A percentile compares a stretch with the other conserved stretches of the same genome.
Evolutionary conservation across 2,888 invertebrate species (phyloP).

Genomic region (Oconnorella tubifera): DNA sequence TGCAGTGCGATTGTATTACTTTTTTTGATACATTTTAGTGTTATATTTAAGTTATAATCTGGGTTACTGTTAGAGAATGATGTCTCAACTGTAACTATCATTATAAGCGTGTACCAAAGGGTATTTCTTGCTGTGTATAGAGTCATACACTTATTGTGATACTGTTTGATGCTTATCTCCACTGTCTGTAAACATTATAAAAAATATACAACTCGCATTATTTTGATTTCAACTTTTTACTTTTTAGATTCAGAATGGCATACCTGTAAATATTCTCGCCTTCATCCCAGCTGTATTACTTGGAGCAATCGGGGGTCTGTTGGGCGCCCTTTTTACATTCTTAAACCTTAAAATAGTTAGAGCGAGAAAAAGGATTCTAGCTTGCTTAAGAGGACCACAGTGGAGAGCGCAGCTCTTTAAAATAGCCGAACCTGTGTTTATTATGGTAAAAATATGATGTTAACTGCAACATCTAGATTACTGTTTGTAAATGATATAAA

Average conservation of each 20-base stretch:
- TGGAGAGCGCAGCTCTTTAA: slow-evolving; percentile 13
- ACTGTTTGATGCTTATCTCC: neutral
- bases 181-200: neutral
- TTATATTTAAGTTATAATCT: too few relatives aligned
- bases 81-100: too few relatives aligned
- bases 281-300: slow-evolving; percentile 55
- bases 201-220: neutral
- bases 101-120: too few relatives aligned
- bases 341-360: slow-evolving; percentile 55
- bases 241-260: slow-evolving; percentile 47
- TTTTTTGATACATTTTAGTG: neutral
- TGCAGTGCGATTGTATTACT: neutral
- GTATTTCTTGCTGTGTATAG: too few relatives aligned
- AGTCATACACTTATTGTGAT: neutral
- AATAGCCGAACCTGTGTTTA: slow-evolving; percentile 33
- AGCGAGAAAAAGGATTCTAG: slow-evolving; percentile 47
- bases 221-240: slow-evolving; percentile 8
- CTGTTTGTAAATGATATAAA: too few relatives aligned
- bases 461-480: too few relatives aligned
- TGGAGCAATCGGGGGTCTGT: slow-evolving; percentile 54
- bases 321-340: slow-evolving; percentile 56
- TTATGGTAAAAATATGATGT: slow-evolving; percentile 38
- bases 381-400: too few relatives aligned
- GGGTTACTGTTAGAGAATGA: too few relatives aligned
- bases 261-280: slow-evolving; percentile 49